A percentile compares a stretch with the other conserved stretches of the same genome.
Conservation (phyloP, 2,888 invertebrate species). For the Sycophila texana region DNA sequence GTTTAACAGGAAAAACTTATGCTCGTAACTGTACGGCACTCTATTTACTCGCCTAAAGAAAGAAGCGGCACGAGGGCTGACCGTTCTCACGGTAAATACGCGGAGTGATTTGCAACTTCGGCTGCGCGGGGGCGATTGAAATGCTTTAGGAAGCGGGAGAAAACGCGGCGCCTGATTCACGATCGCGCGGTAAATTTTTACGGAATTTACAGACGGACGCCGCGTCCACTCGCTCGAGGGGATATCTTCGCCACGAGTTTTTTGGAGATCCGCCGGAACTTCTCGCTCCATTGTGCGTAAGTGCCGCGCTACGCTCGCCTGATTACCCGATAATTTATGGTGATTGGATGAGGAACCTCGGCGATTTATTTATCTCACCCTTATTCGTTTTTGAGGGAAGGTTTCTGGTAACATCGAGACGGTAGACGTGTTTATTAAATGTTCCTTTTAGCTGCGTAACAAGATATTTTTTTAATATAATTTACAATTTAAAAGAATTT, state of each 20-base stretch:
- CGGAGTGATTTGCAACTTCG: conserved; percentile 75
- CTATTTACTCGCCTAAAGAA: conserved; percentile 37
- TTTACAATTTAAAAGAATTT: too few species aligned
- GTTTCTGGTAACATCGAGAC: too few species aligned
- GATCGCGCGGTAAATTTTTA: conserved; percentile 66
- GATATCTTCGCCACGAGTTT: neutral
- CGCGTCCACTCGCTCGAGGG: conserved; percentile 10
- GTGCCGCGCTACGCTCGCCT: neutral
- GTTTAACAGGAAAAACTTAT: neutral
- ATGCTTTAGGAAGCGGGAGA: conserved; percentile 13
- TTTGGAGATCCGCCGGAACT: neutral
- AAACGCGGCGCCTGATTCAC: conserved; percentile 64
- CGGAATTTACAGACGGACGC: conserved; percentile 62
- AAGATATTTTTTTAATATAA: too few species aligned
- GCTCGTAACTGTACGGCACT: neutral
- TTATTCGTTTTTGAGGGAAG: too few species aligned
- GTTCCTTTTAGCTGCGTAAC: too few species aligned
- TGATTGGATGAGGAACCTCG: conserved; percentile 3
- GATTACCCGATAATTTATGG: conserved; percentile 33
- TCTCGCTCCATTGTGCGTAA: neutral
- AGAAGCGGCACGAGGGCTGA: conserved; percentile 56
- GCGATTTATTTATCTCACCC: neutral
- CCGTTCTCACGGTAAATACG: conserved; percentile 75
- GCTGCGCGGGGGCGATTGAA: conserved; percentile 1
- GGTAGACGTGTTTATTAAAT: too few species aligned